Evolutionary conservation across 2,797 vertebrate genomes (phyloP).

Genomic region (Paguma larvata): DNA sequence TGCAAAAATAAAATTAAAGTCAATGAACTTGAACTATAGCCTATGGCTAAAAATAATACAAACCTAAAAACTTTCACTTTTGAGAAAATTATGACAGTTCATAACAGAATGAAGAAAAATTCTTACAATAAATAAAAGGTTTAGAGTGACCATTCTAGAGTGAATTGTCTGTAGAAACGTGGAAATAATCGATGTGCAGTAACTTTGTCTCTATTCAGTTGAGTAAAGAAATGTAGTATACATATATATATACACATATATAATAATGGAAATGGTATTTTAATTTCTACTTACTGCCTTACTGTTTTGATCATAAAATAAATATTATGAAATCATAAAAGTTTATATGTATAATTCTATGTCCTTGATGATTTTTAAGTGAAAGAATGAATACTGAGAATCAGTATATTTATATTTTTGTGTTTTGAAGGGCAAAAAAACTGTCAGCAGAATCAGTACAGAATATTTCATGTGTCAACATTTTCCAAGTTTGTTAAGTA

Average conservation of each 20-base stretch:
- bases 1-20: background rate
- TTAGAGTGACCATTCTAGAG: conserved; percentile 49
- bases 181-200: background rate
- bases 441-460: background rate
- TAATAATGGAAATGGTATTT: background rate
- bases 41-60: background rate
- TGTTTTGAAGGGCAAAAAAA: conserved; percentile 44
- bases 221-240: background rate
- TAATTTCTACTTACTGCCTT: background rate
- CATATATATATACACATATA: background rate
- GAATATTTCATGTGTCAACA: background rate
- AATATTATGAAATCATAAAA: background rate
- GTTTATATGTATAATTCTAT: background rate
- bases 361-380: conserved; percentile 47
- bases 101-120: conserved; percentile 40
- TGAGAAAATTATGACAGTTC: conserved; percentile 21
- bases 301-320: background rate
- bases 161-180: conserved; percentile 27
- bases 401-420: background rate
- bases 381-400: background rate
- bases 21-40: background rate
- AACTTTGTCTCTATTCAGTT: background rate
- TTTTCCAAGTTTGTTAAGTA: background rate
- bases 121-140: conserved; percentile 23
- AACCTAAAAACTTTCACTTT: conserved; percentile 9